These are phyloP conservation scores for Cataglyphis altisquamis DNA, from an alignment of 2,888 invertebrate genomes.

Conservation along the genomic window DNA sequence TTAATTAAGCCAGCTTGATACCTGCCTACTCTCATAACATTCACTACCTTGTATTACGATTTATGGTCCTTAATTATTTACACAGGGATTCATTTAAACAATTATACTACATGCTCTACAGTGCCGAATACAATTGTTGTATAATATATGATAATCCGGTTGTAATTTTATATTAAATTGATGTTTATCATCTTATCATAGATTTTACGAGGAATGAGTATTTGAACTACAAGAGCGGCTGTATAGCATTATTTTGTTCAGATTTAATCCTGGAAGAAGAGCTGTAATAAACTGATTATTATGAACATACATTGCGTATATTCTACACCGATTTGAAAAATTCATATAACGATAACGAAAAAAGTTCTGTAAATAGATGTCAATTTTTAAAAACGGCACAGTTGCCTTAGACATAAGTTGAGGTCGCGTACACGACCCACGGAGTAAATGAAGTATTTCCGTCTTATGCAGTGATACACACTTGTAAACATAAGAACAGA, in stretches of 20 bases:
- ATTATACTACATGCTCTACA: slow-evolving; percentile 70
- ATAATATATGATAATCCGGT: slow-evolving; percentile 74
- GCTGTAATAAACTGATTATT: slow-evolving; percentile 83
- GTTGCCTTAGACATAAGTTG: slow-evolving; percentile 78
- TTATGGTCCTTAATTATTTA: slow-evolving; percentile 78
- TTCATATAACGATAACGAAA: slow-evolving; percentile 77
- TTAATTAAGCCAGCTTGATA: slow-evolving; percentile 85
- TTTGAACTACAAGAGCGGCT: slow-evolving; percentile 72
- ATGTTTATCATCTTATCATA: slow-evolving; percentile 75
- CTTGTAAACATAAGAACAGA: slow-evolving; percentile 67
- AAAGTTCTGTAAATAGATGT: slow-evolving; percentile 77
- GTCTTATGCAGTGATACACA: slow-evolving; percentile 76
- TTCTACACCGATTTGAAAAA: slow-evolving; percentile 78
- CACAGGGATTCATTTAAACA: slow-evolving; percentile 77
- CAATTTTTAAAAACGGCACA: slow-evolving; percentile 75
- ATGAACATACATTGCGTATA: slow-evolving; percentile 77
- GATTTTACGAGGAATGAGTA: slow-evolving; percentile 73
- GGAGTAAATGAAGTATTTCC: slow-evolving; percentile 75
- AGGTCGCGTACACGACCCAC: slow-evolving; percentile 70
- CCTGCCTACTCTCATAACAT: slow-evolving; percentile 83
- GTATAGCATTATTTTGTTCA: slow-evolving; percentile 82
- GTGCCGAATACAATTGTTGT: slow-evolving; percentile 74
- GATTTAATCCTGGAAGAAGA: slow-evolving; percentile 80
- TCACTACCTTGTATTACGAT: slow-evolving; percentile 76
- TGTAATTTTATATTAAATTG: slow-evolving; percentile 78